These are phyloP conservation scores for Sphaeridia pumilis DNA, from an alignment of 2,888 invertebrate species.

Conservation along the genomic window DNA sequence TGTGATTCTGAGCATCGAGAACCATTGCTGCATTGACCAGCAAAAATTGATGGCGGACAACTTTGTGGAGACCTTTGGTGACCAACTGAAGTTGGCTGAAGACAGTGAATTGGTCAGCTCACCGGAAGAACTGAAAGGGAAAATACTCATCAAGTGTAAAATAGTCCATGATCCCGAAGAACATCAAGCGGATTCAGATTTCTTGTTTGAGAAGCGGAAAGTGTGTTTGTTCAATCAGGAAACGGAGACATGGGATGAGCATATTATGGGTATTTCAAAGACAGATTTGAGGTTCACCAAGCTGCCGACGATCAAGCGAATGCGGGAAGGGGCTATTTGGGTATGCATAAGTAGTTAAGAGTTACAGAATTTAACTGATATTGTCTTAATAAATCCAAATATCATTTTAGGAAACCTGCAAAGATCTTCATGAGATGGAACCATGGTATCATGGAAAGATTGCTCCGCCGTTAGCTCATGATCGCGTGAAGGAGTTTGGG, in stretches of 20 bases:
- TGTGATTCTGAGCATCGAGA: slow-evolving; percentile 79
- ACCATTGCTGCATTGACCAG: slow-evolving; percentile 78
- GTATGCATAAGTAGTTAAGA: not conserved
- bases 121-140: not conserved
- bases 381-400: not conserved
- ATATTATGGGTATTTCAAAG: not conserved
- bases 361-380: not conserved
- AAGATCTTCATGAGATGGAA: not conserved
- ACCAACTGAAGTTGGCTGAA: slow-evolving; percentile 70
- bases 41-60: slow-evolving; percentile 79
- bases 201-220: not conserved
- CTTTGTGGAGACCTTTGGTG: slow-evolving; percentile 69
- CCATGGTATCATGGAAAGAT: not conserved
- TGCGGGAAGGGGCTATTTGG: not conserved
- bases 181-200: not conserved
- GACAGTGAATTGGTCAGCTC: slow-evolving; percentile 39
- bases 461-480: not conserved
- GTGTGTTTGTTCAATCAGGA: not conserved
- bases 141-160: not conserved
- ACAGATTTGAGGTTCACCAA: not conserved
- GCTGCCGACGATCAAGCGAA: not conserved
- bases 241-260: not conserved
- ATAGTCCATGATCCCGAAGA: not conserved
- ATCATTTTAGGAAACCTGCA: not conserved
- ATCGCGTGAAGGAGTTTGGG: not conserved